Evolutionary conservation across 2,888 invertebrate species (phyloP).

Genomic region (Spilosoma lubricipeda): DNA sequence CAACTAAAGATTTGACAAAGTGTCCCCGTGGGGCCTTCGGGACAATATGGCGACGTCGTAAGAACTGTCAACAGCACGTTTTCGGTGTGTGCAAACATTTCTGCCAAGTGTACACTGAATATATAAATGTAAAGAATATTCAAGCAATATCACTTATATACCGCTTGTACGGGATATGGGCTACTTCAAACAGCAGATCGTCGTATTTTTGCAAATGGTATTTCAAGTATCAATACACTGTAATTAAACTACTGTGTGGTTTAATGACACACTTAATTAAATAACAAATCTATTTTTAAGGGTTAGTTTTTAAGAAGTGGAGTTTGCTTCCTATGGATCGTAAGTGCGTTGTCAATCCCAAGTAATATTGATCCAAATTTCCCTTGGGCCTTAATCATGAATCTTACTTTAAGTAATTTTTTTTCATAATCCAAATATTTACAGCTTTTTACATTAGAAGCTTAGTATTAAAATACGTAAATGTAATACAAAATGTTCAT

Average conservation of each 20-base stretch:
- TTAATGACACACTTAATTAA: no score
- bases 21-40: not conserved
- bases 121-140: not conserved
- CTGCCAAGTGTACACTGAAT: conserved; percentile 3
- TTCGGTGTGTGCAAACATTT: conserved; percentile 4
- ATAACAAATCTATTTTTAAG: no score
- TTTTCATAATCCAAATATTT: no score
- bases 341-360: not conserved
- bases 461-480: not conserved
- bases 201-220: not conserved
- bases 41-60: conserved; percentile 4
- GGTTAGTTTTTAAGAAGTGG: no score
- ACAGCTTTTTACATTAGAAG: no score
- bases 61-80: conserved; percentile 16
- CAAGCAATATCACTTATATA: not conserved
- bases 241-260: not conserved
- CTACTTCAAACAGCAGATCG: not conserved
- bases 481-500: not conserved
- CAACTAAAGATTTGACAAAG: conserved; percentile 11
- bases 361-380: no score
- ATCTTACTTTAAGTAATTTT: no score
- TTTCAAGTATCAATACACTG: not conserved
- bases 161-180: not conserved
- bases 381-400: no score
- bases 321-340: not conserved